Base-by-base conservation (phyloP, 2,888 invertebrate species). In the Autographa pulchrina region DNA sequence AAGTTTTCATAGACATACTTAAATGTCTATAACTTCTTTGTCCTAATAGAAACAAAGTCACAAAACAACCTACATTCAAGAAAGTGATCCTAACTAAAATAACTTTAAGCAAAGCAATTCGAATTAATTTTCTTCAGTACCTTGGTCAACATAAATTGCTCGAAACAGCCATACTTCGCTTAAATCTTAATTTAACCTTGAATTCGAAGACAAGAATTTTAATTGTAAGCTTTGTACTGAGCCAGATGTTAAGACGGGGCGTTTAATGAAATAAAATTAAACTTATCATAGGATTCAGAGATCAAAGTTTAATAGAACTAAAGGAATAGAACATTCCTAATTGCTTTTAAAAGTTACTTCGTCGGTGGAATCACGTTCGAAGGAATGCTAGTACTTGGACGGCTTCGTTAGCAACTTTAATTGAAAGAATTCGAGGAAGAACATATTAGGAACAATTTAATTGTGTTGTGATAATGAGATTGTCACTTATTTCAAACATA, bases 291-390 rank as follows among this genome's bases (percentile, higher is more conserved):
- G 67, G 71, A 80, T 77, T 80, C 74, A 75, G 67, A 75, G 81
- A 77, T 81, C 84, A 82, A 83, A 86, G 82, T 81, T 86, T 77
- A 74, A 75, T 75, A 65, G 66, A 74, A 70, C 60, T 70, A 63
- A 73, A 82, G 75, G 75, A 76, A 83, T 78, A 78, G 83, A 81
- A 83, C 78, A 75, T 81, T 80, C 72, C 79, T 88, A 85, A 88
- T 86, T 88, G 82, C 84, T 82, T 81, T 74, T 61, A 41, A 73
- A 81, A 85, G 82, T 86, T 85, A 67, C 63, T 67, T 72, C 66
- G 75, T 60, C 58, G 71, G 71, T 67, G 64, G 69, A 84, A 76
- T 78, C 80, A 80, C 80, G 80, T 85, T 79, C 67, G 58, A 35
- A 62, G 54, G 59, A 74, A 74, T 76, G 65, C 75, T 81, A 85